Percentiles rank a stretch among this genome's conserved stretches.
Evolutionary conservation across 2,888 invertebrate species (phyloP).

Genomic region (Leucozona laternaria): DNA sequence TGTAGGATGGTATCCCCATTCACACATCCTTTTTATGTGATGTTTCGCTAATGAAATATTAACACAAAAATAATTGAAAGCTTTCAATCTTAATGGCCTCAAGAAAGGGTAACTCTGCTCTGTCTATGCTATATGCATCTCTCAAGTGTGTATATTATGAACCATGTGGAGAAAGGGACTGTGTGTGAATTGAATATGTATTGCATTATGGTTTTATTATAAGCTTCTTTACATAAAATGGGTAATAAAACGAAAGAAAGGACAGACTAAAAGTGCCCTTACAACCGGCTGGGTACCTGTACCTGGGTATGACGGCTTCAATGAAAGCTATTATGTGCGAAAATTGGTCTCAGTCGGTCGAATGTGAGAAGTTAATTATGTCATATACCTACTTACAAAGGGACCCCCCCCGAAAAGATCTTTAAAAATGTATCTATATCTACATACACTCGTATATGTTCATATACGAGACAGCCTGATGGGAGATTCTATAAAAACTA

Average conservation of each 20-base stretch:
- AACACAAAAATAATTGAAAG: constrained; percentile 82
- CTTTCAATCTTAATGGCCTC: constrained; percentile 77
- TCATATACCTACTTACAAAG: not conserved
- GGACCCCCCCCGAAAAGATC: constrained; percentile 20
- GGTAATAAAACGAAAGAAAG: constrained; percentile 68
- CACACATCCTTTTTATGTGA: constrained; percentile 55
- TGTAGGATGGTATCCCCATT: not conserved
- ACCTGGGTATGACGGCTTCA: constrained; percentile 26
- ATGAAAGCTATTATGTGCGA: constrained; percentile 61
- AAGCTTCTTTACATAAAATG: constrained; percentile 65
- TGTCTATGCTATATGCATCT: constrained; percentile 2
- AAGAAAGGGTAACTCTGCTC: constrained; percentile 1
- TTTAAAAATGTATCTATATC: constrained; percentile 10
- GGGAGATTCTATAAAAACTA: constrained; percentile 54
- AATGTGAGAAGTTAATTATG: constrained; percentile 53
- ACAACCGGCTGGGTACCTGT: constrained; percentile 52
- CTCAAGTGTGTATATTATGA: constrained; percentile 20
- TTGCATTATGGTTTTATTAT: constrained; percentile 54
- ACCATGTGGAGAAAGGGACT: not conserved
- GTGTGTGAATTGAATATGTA: constrained; percentile 31
- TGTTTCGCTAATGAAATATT: constrained; percentile 82
- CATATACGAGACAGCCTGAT: not conserved
- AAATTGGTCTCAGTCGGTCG: constrained; percentile 66
- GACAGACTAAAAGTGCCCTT: constrained; percentile 52
- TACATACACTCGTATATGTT: not conserved